Conservation (phyloP, 53 echinoderm and acorn worm species). For the Hippasteria phrygiana region DNA sequence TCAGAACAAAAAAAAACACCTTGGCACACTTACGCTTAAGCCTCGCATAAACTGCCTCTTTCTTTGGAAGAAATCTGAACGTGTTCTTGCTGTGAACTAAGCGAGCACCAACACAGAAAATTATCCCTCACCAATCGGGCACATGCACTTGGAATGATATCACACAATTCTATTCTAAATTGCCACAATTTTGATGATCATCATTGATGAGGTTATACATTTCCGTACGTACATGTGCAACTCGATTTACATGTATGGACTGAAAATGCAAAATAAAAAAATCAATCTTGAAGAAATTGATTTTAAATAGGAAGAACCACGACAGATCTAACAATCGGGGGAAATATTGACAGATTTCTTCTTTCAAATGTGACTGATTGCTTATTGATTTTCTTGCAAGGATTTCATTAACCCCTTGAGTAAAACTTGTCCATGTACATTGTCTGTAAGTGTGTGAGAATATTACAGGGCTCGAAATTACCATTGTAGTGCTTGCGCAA, state of each 20-base stretch:
- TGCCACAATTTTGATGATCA: too few relatives aligned
- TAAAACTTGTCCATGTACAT: too few relatives aligned
- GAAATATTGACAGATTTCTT: background rate
- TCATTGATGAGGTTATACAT: too few relatives aligned
- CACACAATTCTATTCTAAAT: too few relatives aligned
- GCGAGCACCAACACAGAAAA: background rate
- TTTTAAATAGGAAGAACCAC: background rate
- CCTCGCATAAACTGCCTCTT: constrained; percentile 1
- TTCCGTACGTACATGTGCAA: too few relatives aligned
- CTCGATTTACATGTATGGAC: background rate
- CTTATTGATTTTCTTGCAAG: too few relatives aligned
- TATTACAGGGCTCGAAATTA: too few relatives aligned
- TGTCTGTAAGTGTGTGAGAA: too few relatives aligned
- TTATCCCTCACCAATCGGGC: background rate
- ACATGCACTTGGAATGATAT: too few relatives aligned
- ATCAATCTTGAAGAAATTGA: background rate
- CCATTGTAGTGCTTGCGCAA: too few relatives aligned
- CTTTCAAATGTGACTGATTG: background rate
- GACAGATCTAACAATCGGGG: background rate
- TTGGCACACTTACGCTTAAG: constrained; percentile 22
- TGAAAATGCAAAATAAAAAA: background rate
- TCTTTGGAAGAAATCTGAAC: constrained; percentile 25
- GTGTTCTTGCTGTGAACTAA: constrained; percentile 4
- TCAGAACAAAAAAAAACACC: background rate
- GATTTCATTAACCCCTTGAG: too few relatives aligned